Percentiles rank a stretch among this genome's conserved stretches.
These are phyloP conservation scores for Ceyx margarethae DNA, from an alignment of 2,113 vertebrate species.

Conservation along the genomic window DNA sequence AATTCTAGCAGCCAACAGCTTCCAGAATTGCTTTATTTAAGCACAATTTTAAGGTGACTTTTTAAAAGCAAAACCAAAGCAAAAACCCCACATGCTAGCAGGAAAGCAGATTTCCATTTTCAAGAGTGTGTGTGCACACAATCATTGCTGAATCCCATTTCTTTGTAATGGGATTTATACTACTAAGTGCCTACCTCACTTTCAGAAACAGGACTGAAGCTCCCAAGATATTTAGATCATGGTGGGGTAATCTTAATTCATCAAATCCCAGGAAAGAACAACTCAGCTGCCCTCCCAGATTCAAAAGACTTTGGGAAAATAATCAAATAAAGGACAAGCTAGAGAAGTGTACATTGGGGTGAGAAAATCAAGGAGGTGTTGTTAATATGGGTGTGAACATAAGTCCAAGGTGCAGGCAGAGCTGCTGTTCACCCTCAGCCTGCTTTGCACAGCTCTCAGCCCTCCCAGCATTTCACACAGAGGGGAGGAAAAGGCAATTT, in stretches of 20 bases:
- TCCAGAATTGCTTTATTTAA: neutral
- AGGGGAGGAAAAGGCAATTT: neutral
- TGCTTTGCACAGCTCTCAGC: neutral
- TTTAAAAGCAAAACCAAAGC: neutral
- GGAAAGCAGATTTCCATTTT: neutral
- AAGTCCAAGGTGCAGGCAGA: neutral
- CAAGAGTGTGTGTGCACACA: neutral
- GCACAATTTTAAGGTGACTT: neutral
- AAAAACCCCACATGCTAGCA: neutral
- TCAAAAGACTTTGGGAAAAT: neutral
- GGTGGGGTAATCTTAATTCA: neutral
- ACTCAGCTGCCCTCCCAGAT: neutral
- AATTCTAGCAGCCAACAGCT: neutral
- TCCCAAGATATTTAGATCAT: neutral
- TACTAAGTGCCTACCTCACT: neutral
- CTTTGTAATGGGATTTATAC: slow-evolving; percentile 2
- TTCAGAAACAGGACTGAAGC: neutral
- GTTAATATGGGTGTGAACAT: neutral
- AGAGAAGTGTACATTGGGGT: neutral
- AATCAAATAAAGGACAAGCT: neutral
- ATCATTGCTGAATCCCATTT: neutral
- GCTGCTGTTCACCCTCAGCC: neutral
- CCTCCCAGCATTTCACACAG: neutral
- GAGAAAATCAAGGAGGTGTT: neutral
- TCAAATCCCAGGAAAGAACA: neutral